Conservation (phyloP, 2,888 invertebrate species). For the Aphidius colemani region DNA sequence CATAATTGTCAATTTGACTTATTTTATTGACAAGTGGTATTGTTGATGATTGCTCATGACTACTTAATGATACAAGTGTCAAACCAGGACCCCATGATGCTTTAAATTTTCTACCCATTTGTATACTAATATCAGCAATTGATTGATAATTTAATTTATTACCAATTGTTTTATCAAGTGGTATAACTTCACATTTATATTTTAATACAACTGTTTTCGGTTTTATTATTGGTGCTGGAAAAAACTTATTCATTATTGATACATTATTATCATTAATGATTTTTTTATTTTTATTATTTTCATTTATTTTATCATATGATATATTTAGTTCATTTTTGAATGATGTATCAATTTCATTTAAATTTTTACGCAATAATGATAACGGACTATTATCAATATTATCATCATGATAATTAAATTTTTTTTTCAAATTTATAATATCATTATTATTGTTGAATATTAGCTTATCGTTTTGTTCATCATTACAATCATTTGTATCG, state of each 20-base stretch:
- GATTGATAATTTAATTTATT: conserved; percentile 45
- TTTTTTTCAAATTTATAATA: neutral
- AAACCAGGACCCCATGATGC: conserved; percentile 77
- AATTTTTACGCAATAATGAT: conserved; percentile 32
- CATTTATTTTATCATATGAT: conserved; percentile 21
- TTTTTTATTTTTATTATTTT: conserved; percentile 25
- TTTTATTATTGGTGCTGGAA: conserved; percentile 46
- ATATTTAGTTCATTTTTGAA: conserved; percentile 10
- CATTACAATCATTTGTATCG: conserved; percentile 53
- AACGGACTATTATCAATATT: conserved; percentile 28
- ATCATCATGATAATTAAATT: neutral
- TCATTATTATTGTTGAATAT: neutral
- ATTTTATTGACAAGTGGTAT: conserved; percentile 59
- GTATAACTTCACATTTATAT: conserved; percentile 57
- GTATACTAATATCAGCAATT: conserved; percentile 51
- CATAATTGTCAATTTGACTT: conserved; percentile 46
- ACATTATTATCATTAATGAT: conserved; percentile 27
- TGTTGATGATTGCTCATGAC: conserved; percentile 56
- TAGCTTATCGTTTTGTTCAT: conserved; percentile 40
- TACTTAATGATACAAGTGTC: conserved; percentile 64
- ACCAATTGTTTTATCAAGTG: conserved; percentile 51
- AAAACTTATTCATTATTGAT: conserved; percentile 34
- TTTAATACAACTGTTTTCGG: conserved; percentile 61
- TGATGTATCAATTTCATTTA: conserved; percentile 6
- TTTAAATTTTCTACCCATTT: conserved; percentile 68